Evolutionary conservation across 1,140 invertebrate genomes (phyloP), one percentile per base, ranked within the genome.

Genomic region (Danaus melanippus): DNA sequence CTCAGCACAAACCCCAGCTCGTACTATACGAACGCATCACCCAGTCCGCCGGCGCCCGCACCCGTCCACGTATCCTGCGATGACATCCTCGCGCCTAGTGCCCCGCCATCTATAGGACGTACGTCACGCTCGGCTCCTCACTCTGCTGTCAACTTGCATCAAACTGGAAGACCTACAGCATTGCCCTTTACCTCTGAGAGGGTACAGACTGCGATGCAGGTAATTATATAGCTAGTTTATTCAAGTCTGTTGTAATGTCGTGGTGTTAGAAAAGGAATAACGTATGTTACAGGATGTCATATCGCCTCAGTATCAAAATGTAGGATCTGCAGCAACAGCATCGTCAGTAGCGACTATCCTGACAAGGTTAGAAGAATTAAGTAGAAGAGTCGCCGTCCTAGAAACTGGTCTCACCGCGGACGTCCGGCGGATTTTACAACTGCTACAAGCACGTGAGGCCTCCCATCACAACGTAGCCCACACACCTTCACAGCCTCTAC

Each of bases 341-440:
- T 79, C 71, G 4, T 75, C 74, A 12, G 74, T 85, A 10, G 76
- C 79, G 12, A 77, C 76, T 3, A 76, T 88, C 12, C 58, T 87
- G 53, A 79, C 83, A 39, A 71, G 92, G 68, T 89, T 94, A 69
- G 92, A 93, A 58, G 89, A 91, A 58, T 76, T 94, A 12, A 89
- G 89, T 58, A 88, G 88, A 58, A 89, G 90, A 60, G 88, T 92
- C 15, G 85, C 88, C 8, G 87, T 89, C 9, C 72, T 94, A 53
- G 92, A 94, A 65, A 87, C 88, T 41, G 90, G 91, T 4, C 89
- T 93, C 63, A 89, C 90, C 1, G 87, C 88, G 2, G 92, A 94
- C 62, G 90, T 93, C 55, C 88, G 90, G 62, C 84, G 90, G 54
- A 93, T 94, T 50, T 72, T 93, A 65, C 87, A 88, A 21, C 71